Conservation (phyloP, 2,113 vertebrate species). For the Podocnemis expansa region DNA sequence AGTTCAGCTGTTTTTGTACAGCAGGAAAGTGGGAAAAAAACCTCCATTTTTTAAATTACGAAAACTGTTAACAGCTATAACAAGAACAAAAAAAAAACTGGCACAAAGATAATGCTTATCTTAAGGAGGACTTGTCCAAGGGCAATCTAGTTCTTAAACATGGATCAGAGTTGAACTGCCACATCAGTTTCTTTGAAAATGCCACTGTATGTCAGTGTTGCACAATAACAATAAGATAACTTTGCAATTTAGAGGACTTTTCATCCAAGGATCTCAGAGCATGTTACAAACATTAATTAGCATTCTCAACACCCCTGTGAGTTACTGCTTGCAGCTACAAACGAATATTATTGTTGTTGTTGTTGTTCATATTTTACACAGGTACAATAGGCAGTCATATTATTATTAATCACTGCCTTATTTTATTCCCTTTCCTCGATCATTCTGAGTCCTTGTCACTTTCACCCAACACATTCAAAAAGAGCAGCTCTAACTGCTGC, state of each 20-base stretch:
- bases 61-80: not conserved
- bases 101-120: not conserved
- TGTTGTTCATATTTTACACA: constrained; percentile 41
- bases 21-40: not conserved
- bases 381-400: constrained; percentile 1
- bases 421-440: constrained; percentile 42
- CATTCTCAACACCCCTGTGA: constrained; percentile 10
- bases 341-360: not conserved
- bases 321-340: constrained; percentile 10
- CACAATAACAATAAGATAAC: constrained; percentile 27
- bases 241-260: constrained; percentile 33
- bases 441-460: constrained; percentile 48
- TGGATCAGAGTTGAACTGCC: constrained; percentile 24
- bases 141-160: constrained; percentile 22
- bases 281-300: constrained; percentile 42
- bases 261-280: constrained; percentile 18
- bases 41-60: not conserved
- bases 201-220: constrained; percentile 45
- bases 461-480: constrained; percentile 43
- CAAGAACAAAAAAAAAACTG: not conserved
- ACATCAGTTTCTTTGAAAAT: constrained; percentile 51
- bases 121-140: constrained; percentile 5
- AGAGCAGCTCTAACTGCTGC: constrained; percentile 53
- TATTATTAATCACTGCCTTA: constrained; percentile 33
- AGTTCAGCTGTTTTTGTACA: not conserved